These are phyloP conservation scores for Neodiprion pinetum DNA, from an alignment of 1,140 invertebrate species.

Conservation along the genomic window DNA sequence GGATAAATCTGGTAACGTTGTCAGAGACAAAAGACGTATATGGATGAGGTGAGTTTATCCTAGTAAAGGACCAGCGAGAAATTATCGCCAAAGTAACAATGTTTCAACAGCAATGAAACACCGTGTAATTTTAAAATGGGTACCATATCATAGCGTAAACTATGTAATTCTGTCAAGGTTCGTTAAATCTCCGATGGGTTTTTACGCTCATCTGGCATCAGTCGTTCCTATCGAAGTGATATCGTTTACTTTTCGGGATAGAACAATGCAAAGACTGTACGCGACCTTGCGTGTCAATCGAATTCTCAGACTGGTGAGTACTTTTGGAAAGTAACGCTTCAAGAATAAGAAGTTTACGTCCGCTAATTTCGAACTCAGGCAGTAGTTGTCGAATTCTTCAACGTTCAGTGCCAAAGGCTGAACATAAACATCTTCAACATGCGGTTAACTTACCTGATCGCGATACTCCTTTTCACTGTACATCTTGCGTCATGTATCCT, in stretches of 20 bases:
- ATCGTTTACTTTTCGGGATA: neutral
- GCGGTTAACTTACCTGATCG: neutral
- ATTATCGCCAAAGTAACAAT: no score
- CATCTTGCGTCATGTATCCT: neutral
- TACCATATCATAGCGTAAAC: no score
- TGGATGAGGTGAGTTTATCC: neutral
- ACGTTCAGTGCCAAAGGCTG: neutral
- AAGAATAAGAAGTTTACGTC: neutral
- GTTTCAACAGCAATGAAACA: no score
- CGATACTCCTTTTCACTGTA: neutral
- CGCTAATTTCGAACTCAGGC: neutral
- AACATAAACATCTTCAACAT: conserved; percentile 2
- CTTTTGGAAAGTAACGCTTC: no score
- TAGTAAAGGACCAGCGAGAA: no score
- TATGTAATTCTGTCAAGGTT: neutral
- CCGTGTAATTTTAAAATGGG: no score
- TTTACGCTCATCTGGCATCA: neutral
- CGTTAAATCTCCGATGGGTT: conserved; percentile 1
- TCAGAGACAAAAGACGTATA: neutral
- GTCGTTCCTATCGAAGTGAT: neutral
- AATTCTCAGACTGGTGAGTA: neutral
- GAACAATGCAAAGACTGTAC: neutral
- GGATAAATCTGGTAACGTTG: neutral
- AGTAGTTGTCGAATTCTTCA: neutral
- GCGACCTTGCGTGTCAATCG: neutral